Evolutionary conservation across 2,888 invertebrate genomes (phyloP).

Genomic region (Cataglyphis livida): DNA sequence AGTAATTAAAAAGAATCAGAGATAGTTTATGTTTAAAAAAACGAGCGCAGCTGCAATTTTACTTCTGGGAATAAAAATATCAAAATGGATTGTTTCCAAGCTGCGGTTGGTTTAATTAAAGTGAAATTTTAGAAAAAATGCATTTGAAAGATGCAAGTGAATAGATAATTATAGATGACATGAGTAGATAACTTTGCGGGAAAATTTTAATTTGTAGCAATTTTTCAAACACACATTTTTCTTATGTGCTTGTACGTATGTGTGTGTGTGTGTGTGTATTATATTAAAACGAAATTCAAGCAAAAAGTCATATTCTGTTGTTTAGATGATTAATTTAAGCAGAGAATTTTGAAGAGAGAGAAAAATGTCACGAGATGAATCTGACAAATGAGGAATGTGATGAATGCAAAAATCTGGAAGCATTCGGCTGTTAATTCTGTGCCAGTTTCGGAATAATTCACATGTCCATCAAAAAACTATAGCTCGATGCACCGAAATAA

Average conservation of each 20-base stretch:
- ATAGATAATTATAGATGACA: neutral
- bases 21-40: neutral
- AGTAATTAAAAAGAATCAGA: neutral
- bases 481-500: constrained; percentile 65
- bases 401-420: neutral
- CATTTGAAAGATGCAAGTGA: neutral
- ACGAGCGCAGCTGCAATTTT: neutral
- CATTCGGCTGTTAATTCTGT: constrained; percentile 22
- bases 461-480: constrained; percentile 64
- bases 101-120: neutral
- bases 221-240: neutral
- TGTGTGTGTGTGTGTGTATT: neutral
- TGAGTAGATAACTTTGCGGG: neutral
- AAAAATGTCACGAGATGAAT: neutral
- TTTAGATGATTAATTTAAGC: neutral
- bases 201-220: neutral
- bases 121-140: neutral
- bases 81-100: neutral
- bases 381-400: neutral
- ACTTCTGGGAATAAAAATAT: neutral
- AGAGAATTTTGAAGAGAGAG: neutral
- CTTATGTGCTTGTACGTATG: neutral
- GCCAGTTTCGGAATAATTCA: constrained; percentile 58
- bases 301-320: neutral
- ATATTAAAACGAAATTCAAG: neutral